Base-by-base conservation (phyloP, 2,888 invertebrate genomes). In the Oasisia sp. region DNA sequence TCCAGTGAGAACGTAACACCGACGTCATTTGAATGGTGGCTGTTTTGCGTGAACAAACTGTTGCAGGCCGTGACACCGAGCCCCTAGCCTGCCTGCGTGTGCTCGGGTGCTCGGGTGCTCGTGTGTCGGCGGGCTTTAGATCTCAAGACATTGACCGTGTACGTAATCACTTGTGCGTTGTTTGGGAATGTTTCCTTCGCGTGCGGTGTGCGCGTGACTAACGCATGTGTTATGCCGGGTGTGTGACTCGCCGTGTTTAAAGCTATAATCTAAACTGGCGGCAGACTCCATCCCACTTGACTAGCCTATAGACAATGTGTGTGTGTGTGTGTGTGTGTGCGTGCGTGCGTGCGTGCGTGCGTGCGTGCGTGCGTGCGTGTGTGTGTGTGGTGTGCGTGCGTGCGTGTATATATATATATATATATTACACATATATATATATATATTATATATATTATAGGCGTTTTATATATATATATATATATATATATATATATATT, bases 381-480 rank as follows among this genome's bases (percentile, higher is more conserved):
- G 27, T 27, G 19, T 27, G 27, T 27, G 27, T 14, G 4, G 9
- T 19, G 19, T 58, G 19, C 19, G 19, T 19, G 19, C 19, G 19
- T 58, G 19, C 4, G 19, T 74, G 3, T 74, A 74, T 27, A 74
- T 74, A 58, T 19, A 58, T 5, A 58, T 58, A 27, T 58, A 58
- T 58, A 58, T 58, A 27, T 58, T 58, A 58, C 19, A 27, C 19
- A 58, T 58, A 90, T 90, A 32, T 90, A 90, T 90, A 90, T 90
- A 32, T 32, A 90, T 90, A 90, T 90, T 90, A n/a, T 90, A 90
- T 90, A 32, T 90, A 90, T n/a, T n/a, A n/a, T n/a, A n/a, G n/a
- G n/a, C n/a, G n/a, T n/a, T n/a, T n/a, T 90, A 90, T 90, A 32
- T 90, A 90, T 74, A 74, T 74, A 27, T 74, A 74, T 74, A 74